These are phyloP conservation scores for Carposina sasakii DNA, from an alignment of 1,140 invertebrate species.

Conservation along the genomic window DNA sequence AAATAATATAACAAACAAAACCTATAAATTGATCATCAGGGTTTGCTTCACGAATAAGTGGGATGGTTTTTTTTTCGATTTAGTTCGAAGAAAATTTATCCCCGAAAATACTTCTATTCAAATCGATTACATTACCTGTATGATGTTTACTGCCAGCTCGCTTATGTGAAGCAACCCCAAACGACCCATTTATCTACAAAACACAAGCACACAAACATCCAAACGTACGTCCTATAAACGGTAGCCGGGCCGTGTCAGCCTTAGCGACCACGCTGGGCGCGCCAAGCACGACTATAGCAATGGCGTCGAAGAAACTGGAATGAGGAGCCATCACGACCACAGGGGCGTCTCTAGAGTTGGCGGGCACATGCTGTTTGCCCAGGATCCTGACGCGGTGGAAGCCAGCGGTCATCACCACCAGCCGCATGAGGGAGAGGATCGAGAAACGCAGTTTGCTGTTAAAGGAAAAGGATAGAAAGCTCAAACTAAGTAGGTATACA, in stretches of 20 bases:
- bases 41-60: too few species aligned
- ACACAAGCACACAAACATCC: background rate
- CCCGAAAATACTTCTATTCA: background rate
- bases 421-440: constrained; percentile 76
- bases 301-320: constrained; percentile 92
- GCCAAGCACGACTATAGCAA: constrained; percentile 85
- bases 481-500: too few species aligned
- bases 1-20: too few species aligned
- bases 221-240: constrained; percentile 89
- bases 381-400: constrained; percentile 75
- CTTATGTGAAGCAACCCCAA: background rate
- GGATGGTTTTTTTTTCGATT: too few species aligned
- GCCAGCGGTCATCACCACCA: constrained; percentile 84
- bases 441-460: constrained; percentile 76
- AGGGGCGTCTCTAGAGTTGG: constrained; percentile 78
- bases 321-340: constrained; percentile 92
- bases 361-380: constrained; percentile 37
- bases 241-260: constrained; percentile 82
- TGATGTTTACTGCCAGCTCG: background rate
- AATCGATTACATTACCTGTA: background rate
- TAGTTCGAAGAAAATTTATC: too few species aligned
- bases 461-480: too few species aligned
- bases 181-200: background rate
- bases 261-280: constrained; percentile 92
- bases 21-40: too few species aligned